Conservation (phyloP, 1,140 invertebrate species). For the Myzus persicae region DNA sequence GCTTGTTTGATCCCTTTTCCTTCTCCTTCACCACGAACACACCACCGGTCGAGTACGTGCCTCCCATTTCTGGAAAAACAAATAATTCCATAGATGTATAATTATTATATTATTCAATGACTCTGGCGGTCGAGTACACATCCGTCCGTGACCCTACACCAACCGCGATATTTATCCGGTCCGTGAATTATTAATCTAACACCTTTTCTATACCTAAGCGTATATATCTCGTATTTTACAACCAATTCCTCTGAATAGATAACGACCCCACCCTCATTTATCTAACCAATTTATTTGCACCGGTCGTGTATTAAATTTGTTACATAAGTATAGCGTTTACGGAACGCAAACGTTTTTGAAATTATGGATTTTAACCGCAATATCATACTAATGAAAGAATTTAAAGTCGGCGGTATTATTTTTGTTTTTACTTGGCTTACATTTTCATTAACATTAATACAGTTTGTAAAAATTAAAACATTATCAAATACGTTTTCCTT, state of each 20-base stretch:
- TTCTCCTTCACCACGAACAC: slow-evolving; percentile 54
- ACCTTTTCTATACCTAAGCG: neutral
- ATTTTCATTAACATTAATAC: neutral
- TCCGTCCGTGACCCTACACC: neutral
- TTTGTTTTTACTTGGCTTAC: neutral
- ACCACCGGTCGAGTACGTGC: slow-evolving; percentile 45
- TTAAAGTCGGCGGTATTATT: neutral
- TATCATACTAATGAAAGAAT: too few species aligned
- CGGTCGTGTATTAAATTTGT: neutral
- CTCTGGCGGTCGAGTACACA: neutral
- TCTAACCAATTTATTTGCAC: neutral
- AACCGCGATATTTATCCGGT: neutral
- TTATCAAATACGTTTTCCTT: neutral
- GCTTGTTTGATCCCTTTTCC: slow-evolving; percentile 36
- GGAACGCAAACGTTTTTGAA: neutral
- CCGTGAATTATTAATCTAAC: neutral
- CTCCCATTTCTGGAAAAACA: slow-evolving; percentile 48
- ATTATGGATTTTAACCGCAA: neutral
- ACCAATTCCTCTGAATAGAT: neutral
- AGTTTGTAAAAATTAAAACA: neutral
- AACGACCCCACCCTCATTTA: neutral
- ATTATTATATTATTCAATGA: slow-evolving; percentile 29
- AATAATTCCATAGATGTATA: neutral
- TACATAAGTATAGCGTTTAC: neutral
- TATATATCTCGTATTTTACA: neutral